phyloP scores from a whole-genome alignment of 1,140 invertebrate genomes.

The Aphidius gifuensis region DNA sequence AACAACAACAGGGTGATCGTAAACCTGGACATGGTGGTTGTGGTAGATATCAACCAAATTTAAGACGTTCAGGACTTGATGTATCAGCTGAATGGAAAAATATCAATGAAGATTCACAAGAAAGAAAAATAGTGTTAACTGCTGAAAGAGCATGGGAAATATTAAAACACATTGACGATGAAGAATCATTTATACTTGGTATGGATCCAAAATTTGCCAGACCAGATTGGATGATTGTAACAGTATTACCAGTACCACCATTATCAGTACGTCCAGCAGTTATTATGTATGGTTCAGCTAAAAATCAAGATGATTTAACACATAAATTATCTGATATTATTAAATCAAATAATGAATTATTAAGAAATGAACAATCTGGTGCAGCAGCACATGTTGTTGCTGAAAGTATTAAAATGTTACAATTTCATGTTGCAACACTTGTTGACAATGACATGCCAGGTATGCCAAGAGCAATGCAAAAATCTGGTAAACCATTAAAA shows the following conservation, averaged over 20 bases:
- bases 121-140: conserved; percentile 88
- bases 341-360: conserved; percentile 96
- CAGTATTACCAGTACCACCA: conserved; percentile 95
- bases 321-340: conserved; percentile 99
- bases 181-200: conserved; percentile 92
- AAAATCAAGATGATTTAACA: conserved; percentile 98
- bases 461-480: conserved; percentile 95
- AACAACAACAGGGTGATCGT: conserved; percentile 53
- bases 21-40: conserved; percentile 91
- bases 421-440: conserved; percentile 97
- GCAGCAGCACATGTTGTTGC: conserved; percentile 94
- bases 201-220: conserved; percentile 94
- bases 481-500: conserved; percentile 97
- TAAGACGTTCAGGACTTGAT: conserved; percentile 85
- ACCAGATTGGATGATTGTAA: conserved; percentile 99
- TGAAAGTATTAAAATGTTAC: conserved; percentile 97
- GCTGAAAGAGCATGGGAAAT: conserved; percentile 97
- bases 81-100: conserved; percentile 97
- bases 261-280: conserved; percentile 92
- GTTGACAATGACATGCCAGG: conserved; percentile 99
- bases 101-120: conserved; percentile 96
- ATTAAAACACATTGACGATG: conserved; percentile 95
- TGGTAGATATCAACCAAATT: conserved; percentile 94
- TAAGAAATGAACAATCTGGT: conserved; percentile 92
- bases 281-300: conserved; percentile 97